These are phyloP conservation scores for Schizaphis graminum DNA, from an alignment of 2,888 invertebrate genomes.

Conservation along the genomic window DNA sequence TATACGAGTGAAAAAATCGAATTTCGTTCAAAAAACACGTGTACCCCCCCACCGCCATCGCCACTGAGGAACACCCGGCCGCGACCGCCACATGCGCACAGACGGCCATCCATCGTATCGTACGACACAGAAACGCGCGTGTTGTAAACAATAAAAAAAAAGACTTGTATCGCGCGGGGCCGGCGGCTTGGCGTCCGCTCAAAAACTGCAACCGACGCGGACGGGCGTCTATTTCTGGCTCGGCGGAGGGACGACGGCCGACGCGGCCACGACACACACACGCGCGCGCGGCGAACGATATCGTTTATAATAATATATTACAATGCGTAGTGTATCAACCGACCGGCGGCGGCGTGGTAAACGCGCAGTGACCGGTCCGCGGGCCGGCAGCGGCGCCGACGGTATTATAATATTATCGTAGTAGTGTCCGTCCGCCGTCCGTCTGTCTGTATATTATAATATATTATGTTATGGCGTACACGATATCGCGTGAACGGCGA, in stretches of 20 bases:
- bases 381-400: background rate
- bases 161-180: background rate
- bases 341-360: background rate
- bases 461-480: no score
- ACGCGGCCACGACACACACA: no score
- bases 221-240: background rate
- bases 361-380: background rate
- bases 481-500: no score
- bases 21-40: background rate
- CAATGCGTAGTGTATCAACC: background rate
- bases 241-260: background rate
- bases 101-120: no score
- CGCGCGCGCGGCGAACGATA: background rate
- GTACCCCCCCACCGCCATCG: background rate
- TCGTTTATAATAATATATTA: background rate
- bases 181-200: background rate
- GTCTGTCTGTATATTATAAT: background rate
- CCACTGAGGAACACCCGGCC: background rate
- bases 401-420: no score
- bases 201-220: background rate
- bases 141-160: background rate
- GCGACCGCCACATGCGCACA: background rate
- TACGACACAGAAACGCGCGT: no score
- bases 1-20: background rate
- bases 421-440: conserved; percentile 1